Evolutionary conservation across 2,113 vertebrate genomes (phyloP), one percentile per base, ranked within the genome.

Genomic region (Hassar affinis): DNA sequence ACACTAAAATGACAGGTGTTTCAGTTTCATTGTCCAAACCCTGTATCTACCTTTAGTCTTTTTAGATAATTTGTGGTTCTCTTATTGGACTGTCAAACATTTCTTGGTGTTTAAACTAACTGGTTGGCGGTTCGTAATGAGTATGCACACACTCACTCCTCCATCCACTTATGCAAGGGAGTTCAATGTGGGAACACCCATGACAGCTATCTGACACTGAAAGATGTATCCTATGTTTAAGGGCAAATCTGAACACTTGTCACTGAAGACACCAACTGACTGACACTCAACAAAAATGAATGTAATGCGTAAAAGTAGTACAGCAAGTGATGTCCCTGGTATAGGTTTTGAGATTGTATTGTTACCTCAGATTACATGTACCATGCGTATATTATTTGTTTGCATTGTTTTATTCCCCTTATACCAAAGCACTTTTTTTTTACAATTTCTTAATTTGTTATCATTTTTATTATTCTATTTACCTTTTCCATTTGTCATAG

Each of bases 131-230:
- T 62, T 62, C 27, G 14, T 62, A 62, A 61, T 27, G 20, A 27
- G 33, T n/a, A 47, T 17, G 5, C 22, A 72, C 42, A 72, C 69
- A 47, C 22, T 47, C 38, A 20, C 33, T 66, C 62, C 33, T 66
- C 30, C 15, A 38, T 6, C 47, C 45, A 9, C 42, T 4, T 72
- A 42, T 15, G 12, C 20, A 47, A 47, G 1, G 20, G 22, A 45
- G 1, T 25, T 71, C 8, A 18, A 71, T 42, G 2, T 42, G 22
- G 7, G 68, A 71, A n/a, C 38, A 45, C 38, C 68, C 38, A 71
- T 72, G 20, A 72, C 69, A 72, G 69, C 25, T 42, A 47, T 72
- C 68, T 72, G 42, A 72, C 35, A 69, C 18, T 69, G 66, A 69
- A 42, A 69, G 18, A 4, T 69, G 18, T 47, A 6, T 72, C 69